Percentiles rank a stretch among this genome's conserved stretches.
These are phyloP conservation scores for Sylvia borin DNA, from an alignment of 2,797 vertebrate species.

Conservation along the genomic window DNA sequence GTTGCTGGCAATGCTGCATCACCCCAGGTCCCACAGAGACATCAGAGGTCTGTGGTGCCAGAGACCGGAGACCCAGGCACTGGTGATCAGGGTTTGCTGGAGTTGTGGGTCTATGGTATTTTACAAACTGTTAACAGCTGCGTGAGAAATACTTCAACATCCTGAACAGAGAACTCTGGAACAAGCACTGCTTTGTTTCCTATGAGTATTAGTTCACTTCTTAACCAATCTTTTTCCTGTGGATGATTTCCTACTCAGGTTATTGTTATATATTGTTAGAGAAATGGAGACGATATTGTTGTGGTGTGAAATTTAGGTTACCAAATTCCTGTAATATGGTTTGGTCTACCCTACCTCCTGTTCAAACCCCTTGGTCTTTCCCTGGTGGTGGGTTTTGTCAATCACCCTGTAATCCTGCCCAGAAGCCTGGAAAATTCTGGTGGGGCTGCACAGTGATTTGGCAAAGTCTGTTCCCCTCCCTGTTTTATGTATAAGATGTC, in stretches of 20 bases:
- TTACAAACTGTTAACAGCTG: neutral
- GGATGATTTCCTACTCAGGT: neutral
- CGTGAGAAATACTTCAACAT: neutral
- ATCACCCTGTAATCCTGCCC: no score
- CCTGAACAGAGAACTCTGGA: neutral
- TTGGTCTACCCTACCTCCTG: no score
- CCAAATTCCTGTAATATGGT: no score
- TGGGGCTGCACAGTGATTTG: no score
- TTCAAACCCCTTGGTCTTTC: no score
- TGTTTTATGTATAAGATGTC: no score
- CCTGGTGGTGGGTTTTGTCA: no score
- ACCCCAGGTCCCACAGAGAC: neutral
- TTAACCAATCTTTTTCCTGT: neutral
- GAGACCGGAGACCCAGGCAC: neutral
- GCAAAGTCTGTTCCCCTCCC: no score
- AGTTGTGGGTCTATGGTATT: neutral
- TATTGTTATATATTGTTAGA: neutral
- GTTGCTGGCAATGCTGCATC: neutral
- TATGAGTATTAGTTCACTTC: neutral
- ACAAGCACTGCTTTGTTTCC: neutral
- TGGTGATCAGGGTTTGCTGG: accelerated
- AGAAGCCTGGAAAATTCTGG: no score
- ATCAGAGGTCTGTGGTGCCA: neutral
- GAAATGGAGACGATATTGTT: neutral
- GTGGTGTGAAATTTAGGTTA: no score